A percentile compares a stretch with the other conserved stretches of the same genome.
Conservation (phyloP, 2,113 vertebrate species). For the Bolborhynchus lineola region DNA sequence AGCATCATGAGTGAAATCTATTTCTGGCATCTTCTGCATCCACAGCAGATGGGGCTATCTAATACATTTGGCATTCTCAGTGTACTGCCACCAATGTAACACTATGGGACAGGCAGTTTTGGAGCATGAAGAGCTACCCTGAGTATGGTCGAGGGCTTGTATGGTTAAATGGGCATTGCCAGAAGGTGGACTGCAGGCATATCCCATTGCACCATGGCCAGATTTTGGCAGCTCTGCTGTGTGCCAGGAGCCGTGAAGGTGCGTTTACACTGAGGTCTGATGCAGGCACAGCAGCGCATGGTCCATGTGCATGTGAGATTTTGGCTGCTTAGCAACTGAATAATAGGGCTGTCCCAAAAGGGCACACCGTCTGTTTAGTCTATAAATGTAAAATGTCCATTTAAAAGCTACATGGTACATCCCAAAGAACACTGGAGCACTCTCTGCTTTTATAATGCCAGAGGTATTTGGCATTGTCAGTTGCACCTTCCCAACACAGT, state of each 20-base stretch:
- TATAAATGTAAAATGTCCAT: neutral
- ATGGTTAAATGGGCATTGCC: neutral
- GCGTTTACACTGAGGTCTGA: fast-evolving
- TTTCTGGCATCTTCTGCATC: neutral
- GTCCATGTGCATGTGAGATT: neutral
- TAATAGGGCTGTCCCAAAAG: neutral
- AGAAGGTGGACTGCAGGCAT: neutral
- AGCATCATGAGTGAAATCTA: neutral
- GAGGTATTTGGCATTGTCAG: neutral
- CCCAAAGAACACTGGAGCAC: neutral
- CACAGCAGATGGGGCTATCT: neutral
- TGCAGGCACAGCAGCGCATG: neutral
- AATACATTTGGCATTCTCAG: neutral
- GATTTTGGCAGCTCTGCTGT: neutral
- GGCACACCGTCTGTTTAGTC: neutral
- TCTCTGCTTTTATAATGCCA: neutral
- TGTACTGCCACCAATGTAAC: fast-evolving
- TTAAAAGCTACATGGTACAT: neutral
- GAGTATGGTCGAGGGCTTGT: neutral
- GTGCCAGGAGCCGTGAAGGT: neutral
- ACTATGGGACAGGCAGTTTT: neutral
- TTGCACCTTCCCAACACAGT: neutral
- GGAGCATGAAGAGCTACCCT: fast-evolving
- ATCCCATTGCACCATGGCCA: neutral
- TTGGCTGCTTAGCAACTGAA: conserved; percentile 22